Conservation (phyloP, 2,113 vertebrate species). For the Festucalex cinctus region DNA sequence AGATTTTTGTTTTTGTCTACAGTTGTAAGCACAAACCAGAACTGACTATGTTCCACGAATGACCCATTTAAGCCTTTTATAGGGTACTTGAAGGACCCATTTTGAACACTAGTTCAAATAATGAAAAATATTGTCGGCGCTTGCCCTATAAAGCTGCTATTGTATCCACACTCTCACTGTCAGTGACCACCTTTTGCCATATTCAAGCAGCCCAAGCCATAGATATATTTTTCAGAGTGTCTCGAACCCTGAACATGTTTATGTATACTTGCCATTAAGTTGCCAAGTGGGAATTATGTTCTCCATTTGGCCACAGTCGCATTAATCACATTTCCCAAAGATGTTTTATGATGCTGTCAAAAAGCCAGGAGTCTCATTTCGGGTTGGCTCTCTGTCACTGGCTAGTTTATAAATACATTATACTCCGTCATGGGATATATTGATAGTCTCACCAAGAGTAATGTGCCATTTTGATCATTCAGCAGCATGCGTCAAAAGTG, state of each 20-base stretch:
- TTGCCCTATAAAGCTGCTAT: too few species aligned
- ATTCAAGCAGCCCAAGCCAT: slow-evolving; percentile 2
- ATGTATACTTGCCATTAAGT: slow-evolving; percentile 27
- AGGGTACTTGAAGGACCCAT: too few species aligned
- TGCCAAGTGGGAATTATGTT: slow-evolving; percentile 25
- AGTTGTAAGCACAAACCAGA: background rate
- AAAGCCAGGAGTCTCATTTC: slow-evolving; percentile 33
- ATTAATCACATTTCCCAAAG: slow-evolving; percentile 46
- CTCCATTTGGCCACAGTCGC: slow-evolving; percentile 18
- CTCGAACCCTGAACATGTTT: slow-evolving; percentile 13
- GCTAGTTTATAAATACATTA: slow-evolving; percentile 34
- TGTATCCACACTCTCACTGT: background rate
- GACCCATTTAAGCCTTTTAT: background rate
- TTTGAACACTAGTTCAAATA: too few species aligned
- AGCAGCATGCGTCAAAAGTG: slow-evolving; percentile 32
- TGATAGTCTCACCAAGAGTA: slow-evolving; percentile 22
- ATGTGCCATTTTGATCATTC: slow-evolving; percentile 47
- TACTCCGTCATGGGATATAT: slow-evolving; percentile 24
- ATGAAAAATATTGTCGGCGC: too few species aligned
- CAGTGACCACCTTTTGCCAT: background rate
- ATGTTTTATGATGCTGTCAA: slow-evolving; percentile 46
- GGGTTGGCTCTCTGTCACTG: slow-evolving; percentile 16
- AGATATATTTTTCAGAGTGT: slow-evolving; percentile 14
- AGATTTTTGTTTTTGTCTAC: background rate
- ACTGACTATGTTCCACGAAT: background rate